These are phyloP conservation scores for Leguminivora glycinivorella DNA, from an alignment of 1,140 invertebrate genomes.

Conservation along the genomic window DNA sequence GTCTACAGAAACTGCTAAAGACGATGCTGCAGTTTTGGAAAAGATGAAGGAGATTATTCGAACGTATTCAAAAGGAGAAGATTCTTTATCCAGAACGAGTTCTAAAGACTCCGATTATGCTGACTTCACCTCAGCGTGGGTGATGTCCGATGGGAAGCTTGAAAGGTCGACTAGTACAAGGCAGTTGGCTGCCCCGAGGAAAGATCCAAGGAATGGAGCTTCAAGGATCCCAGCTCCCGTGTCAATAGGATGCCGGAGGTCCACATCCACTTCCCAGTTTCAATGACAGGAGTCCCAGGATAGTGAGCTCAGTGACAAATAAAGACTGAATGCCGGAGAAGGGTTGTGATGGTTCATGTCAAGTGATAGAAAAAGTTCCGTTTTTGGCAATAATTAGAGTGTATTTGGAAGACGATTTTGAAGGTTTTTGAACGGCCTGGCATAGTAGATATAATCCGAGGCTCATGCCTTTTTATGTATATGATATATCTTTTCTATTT, in stretches of 20 bases:
- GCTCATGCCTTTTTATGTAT: constrained; percentile 1
- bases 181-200: constrained; percentile 76
- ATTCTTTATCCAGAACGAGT: constrained; percentile 70
- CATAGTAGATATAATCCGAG: constrained; percentile 21
- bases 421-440: constrained; percentile 14
- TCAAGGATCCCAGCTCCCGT: constrained; percentile 81
- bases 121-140: constrained; percentile 86
- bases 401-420: constrained; percentile 18
- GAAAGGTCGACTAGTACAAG: constrained; percentile 78
- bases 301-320: constrained; percentile 35
- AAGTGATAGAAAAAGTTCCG: constrained; percentile 40
- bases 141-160: constrained; percentile 84
- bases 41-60: constrained; percentile 86
- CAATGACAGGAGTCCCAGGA: constrained; percentile 57
- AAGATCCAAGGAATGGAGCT: constrained; percentile 78
- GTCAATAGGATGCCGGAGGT: constrained; percentile 68
- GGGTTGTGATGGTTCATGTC: constrained; percentile 28
- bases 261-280: constrained; percentile 70
- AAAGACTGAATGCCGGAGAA: constrained; percentile 51
- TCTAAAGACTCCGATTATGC: constrained; percentile 82
- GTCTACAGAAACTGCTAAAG: constrained; percentile 84
- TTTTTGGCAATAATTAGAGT: constrained; percentile 35
- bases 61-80: constrained; percentile 81
- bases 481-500: constrained; percentile 26
- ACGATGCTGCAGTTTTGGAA: constrained; percentile 84